These are phyloP conservation scores for Corticium candelabrum DNA, from an alignment of 37 sponge, comb jelly and placozoan species.

Conservation along the genomic window DNA sequence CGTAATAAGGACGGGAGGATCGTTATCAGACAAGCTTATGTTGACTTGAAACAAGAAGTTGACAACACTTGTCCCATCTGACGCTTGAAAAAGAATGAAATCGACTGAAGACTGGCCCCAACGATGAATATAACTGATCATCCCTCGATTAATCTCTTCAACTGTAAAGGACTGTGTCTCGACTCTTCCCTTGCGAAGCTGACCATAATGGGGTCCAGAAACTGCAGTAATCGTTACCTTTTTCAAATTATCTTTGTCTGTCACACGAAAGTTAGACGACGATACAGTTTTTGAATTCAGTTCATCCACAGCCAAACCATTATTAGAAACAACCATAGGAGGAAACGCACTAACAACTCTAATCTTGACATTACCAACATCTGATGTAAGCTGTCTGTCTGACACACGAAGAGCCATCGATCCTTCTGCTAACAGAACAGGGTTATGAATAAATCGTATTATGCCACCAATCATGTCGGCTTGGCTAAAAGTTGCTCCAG, in stretches of 20 bases:
- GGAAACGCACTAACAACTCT: background rate
- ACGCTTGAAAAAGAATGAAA: background rate
- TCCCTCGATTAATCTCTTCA: background rate
- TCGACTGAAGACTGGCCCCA: background rate
- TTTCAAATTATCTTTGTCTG: background rate
- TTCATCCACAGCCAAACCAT: background rate
- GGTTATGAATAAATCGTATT: background rate
- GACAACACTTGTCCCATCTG: background rate
- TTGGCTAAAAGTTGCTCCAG: background rate
- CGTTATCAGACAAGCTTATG: background rate
- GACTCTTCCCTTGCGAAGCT: background rate
- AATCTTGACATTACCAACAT: background rate
- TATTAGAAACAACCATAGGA: background rate
- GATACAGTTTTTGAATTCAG: background rate
- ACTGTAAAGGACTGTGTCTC: background rate
- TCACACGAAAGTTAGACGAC: background rate
- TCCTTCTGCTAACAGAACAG: background rate
- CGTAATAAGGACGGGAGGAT: background rate
- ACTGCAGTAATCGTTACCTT: background rate
- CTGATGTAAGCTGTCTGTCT: background rate
- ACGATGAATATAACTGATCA: background rate
- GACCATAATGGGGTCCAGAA: background rate
- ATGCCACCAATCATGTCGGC: background rate
- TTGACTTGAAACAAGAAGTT: background rate
- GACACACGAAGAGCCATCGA: background rate